phyloP scores from a whole-genome alignment of 2,113 vertebrate genomes.

The Bolborhynchus lineola region DNA sequence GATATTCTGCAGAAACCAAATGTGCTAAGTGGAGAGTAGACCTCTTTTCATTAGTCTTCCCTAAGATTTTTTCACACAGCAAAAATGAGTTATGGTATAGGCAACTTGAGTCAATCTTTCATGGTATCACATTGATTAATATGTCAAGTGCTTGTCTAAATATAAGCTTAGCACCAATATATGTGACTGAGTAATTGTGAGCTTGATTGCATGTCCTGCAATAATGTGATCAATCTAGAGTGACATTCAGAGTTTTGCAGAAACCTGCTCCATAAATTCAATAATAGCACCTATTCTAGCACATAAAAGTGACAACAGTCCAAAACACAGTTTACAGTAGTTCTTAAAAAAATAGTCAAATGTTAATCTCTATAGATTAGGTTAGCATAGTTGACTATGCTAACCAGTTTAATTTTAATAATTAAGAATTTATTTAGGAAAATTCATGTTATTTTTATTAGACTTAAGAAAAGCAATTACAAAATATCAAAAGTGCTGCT shows the following conservation, averaged over 20 bases:
- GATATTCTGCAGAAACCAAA: neutral
- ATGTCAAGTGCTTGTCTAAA: slow-evolving; percentile 42
- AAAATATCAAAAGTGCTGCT: neutral
- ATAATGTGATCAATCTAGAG: neutral
- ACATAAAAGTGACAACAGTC: neutral
- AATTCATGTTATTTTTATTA: neutral
- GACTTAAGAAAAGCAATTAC: neutral
- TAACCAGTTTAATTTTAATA: neutral
- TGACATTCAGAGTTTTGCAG: neutral
- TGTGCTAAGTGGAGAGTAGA: neutral
- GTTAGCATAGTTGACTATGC: neutral
- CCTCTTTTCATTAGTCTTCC: neutral
- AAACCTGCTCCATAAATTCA: neutral
- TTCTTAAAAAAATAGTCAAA: neutral
- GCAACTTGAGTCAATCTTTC: slow-evolving; percentile 1
- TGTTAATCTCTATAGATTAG: too few species aligned
- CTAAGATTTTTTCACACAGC: neutral
- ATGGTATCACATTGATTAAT: neutral
- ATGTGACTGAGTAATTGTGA: neutral
- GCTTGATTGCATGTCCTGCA: neutral
- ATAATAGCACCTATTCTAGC: neutral
- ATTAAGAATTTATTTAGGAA: neutral
- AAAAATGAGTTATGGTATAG: neutral
- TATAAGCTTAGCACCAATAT: neutral
- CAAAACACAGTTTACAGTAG: neutral